A percentile compares a stretch with the other conserved stretches of the same genome.
Conservation (phyloP, 2,888 invertebrate genomes). For the Polymixis flavicincta region DNA sequence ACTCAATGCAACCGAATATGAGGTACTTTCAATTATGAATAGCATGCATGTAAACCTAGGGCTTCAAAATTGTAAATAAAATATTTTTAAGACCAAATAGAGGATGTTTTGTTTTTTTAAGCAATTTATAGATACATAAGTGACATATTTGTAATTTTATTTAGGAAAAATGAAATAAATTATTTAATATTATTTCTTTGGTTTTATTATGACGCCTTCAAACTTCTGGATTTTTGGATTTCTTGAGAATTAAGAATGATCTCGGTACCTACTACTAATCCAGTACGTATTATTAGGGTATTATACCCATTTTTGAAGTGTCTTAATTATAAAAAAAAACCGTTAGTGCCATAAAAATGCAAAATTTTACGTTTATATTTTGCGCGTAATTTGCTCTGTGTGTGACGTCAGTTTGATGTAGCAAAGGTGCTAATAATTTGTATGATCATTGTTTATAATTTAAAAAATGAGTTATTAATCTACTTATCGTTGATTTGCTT, state of each 20-base stretch:
- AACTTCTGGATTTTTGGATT: background rate
- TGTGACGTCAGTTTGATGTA: no score
- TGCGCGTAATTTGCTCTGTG: no score
- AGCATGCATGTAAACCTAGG: background rate
- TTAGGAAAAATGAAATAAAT: constrained; percentile 25
- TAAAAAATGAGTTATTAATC: no score
- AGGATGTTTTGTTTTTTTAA: background rate
- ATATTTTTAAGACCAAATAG: background rate
- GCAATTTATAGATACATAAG: background rate
- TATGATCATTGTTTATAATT: no score
- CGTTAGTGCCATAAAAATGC: no score
- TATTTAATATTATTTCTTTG: constrained; percentile 19
- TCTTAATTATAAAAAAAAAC: no score
- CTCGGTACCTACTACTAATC: background rate
- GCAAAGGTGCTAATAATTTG: no score
- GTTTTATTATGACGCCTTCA: background rate
- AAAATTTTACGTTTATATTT: no score
- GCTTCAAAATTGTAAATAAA: constrained; percentile 31
- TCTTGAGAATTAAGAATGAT: background rate
- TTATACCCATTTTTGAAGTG: no score
- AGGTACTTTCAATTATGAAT: background rate
- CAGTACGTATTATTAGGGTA: no score
- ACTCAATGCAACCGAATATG: background rate
- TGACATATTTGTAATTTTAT: constrained; percentile 29
- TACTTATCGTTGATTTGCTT: no score